Percentiles rank a stretch among this genome's conserved stretches.
Evolutionary conservation across 2,888 invertebrate species (phyloP).

Genomic region (Drosophila kokeensis): DNA sequence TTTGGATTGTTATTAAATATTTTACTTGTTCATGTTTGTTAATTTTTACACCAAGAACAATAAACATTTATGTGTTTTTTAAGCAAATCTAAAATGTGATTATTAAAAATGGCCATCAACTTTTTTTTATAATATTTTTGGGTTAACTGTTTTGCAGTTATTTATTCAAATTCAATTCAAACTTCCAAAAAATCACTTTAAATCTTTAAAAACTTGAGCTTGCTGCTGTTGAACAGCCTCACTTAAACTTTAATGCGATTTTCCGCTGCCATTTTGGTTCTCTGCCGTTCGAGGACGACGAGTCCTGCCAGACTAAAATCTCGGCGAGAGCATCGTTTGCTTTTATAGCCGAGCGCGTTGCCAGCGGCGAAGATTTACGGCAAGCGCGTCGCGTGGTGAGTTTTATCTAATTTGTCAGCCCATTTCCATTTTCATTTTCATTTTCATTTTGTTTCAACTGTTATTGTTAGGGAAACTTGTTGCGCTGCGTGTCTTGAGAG

Average conservation of each 20-base stretch:
- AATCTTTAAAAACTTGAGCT: slow-evolving; percentile 27
- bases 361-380: slow-evolving; percentile 34
- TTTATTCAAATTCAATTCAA: neutral
- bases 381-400: slow-evolving; percentile 54
- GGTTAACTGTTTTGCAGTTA: neutral
- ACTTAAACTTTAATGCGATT: neutral
- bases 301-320: slow-evolving; percentile 64
- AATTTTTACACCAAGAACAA: neutral
- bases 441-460: slow-evolving; percentile 35
- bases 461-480: slow-evolving; percentile 52
- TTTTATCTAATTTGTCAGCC: slow-evolving; percentile 47
- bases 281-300: slow-evolving; percentile 23
- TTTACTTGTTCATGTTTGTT: neutral
- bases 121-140: neutral
- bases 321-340: slow-evolving; percentile 37
- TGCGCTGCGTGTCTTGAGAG: slow-evolving; percentile 44
- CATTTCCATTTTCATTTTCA: slow-evolving; percentile 46
- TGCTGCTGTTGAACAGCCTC: slow-evolving; percentile 3
- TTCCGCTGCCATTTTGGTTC: slow-evolving; percentile 4
- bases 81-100: neutral
- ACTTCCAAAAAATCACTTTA: slow-evolving; percentile 10
- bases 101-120: neutral
- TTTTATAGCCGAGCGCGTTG: slow-evolving; percentile 62
- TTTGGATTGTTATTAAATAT: neutral
- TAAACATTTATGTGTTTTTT: neutral